A percentile compares a stretch with the other conserved stretches of the same genome.
Conservation (phyloP, 2,888 invertebrate species). For the Bellardia pandia region DNA sequence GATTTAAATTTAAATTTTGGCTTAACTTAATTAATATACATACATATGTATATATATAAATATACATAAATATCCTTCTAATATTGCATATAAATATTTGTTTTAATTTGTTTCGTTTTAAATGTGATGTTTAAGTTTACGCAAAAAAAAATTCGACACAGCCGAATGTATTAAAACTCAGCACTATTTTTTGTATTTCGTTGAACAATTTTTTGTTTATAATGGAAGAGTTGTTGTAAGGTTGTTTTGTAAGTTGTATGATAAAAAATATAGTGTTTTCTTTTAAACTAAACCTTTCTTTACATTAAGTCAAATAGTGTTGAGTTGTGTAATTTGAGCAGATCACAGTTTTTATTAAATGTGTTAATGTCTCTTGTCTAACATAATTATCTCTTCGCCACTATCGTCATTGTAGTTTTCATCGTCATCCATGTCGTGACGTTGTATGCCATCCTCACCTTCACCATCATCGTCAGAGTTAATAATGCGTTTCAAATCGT, state of each 20-base stretch:
- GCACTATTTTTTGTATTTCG: conserved; percentile 22
- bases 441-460: conserved; percentile 75
- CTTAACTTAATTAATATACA: conserved; percentile 37
- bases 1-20: conserved; percentile 17
- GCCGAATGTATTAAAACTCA: conserved; percentile 56
- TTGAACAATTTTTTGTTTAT: neutral
- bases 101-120: conserved; percentile 24
- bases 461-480: conserved; percentile 79
- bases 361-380: conserved; percentile 76
- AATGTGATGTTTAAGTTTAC: conserved; percentile 30
- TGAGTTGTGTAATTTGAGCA: conserved; percentile 58
- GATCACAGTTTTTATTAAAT: conserved; percentile 69
- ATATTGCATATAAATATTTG: conserved; percentile 57
- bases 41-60: neutral
- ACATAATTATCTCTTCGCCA: conserved; percentile 81
- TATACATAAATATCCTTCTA: conserved; percentile 55
- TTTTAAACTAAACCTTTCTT: neutral
- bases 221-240: neutral
- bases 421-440: conserved; percentile 78
- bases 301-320: conserved; percentile 24
- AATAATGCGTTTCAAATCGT: conserved; percentile 85
- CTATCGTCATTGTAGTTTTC: conserved; percentile 79
- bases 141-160: conserved; percentile 40
- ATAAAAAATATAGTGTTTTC: conserved; percentile 34
- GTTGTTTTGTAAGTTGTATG: neutral